These are phyloP conservation scores for Conomelus anceps DNA, from an alignment of 2,888 invertebrate species.

Conservation along the genomic window DNA sequence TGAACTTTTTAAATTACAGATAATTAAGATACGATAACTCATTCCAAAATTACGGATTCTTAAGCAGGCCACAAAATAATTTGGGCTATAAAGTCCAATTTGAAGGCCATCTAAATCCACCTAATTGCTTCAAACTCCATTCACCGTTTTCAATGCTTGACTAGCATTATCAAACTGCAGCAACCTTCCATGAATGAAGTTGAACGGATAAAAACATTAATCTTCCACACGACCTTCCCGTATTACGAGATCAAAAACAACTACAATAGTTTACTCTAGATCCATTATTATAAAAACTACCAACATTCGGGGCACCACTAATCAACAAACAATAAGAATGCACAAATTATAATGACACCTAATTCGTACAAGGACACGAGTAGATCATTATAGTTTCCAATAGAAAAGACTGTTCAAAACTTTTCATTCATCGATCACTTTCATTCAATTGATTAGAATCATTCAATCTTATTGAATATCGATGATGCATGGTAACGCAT, in stretches of 20 bases:
- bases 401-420: too few relatives aligned
- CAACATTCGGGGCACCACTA: neutral
- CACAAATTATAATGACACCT: neutral
- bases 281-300: neutral
- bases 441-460: neutral
- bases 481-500: neutral
- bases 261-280: neutral
- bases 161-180: neutral
- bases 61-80: neutral
- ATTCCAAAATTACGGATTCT: too few relatives aligned
- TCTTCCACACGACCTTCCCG: neutral
- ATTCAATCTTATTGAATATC: neutral
- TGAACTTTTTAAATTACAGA: too few relatives aligned
- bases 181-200: neutral
- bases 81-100: neutral
- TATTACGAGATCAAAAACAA: neutral
- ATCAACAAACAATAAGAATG: neutral
- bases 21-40: too few relatives aligned
- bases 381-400: neutral
- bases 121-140: neutral
- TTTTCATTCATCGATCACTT: neutral
- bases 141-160: neutral
- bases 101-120: neutral
- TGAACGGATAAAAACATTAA: neutral
- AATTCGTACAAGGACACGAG: neutral